Percentiles rank a stretch among this genome's conserved stretches.
These are phyloP conservation scores for Sinonovacula constricta DNA, from an alignment of 1,140 invertebrate genomes.

Conservation along the genomic window DNA sequence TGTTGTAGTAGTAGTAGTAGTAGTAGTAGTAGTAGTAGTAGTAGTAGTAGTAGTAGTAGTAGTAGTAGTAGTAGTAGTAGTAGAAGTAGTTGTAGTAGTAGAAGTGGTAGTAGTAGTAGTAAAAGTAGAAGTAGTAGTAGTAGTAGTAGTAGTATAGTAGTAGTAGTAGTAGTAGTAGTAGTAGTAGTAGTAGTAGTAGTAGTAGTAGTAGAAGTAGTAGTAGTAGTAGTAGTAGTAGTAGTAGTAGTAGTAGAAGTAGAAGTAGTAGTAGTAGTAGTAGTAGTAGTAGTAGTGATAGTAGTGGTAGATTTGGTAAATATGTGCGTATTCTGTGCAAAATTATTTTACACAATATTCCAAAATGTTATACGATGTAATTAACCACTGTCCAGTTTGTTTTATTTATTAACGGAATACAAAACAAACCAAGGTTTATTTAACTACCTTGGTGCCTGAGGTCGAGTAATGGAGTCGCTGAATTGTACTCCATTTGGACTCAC, in stretches of 20 bases:
- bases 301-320: background rate
- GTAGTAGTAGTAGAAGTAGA: slow-evolving; percentile 14
- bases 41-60: background rate
- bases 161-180: slow-evolving; percentile 23
- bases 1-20: slow-evolving; percentile 12
- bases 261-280: slow-evolving; percentile 20
- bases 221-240: slow-evolving; percentile 17
- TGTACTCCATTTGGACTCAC: too few relatives aligned
- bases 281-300: slow-evolving; percentile 14
- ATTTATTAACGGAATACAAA: too few relatives aligned
- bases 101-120: slow-evolving; percentile 6
- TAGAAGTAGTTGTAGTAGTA: slow-evolving; percentile 2
- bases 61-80: slow-evolving; percentile 1
- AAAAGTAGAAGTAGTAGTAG: slow-evolving; percentile 13
- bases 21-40: background rate
- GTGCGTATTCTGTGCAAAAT: too few relatives aligned
- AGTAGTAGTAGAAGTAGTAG: slow-evolving; percentile 17
- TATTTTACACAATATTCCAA: too few relatives aligned
- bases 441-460: too few relatives aligned
- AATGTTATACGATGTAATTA: too few relatives aligned
- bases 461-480: too few relatives aligned
- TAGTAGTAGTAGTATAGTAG: too few relatives aligned
- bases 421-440: too few relatives aligned
- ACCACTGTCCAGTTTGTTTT: too few relatives aligned
- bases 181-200: slow-evolving; percentile 20